These are phyloP conservation scores for Conus ventricosus DNA, from an alignment of 1,140 invertebrate genomes.

Conservation along the genomic window DNA sequence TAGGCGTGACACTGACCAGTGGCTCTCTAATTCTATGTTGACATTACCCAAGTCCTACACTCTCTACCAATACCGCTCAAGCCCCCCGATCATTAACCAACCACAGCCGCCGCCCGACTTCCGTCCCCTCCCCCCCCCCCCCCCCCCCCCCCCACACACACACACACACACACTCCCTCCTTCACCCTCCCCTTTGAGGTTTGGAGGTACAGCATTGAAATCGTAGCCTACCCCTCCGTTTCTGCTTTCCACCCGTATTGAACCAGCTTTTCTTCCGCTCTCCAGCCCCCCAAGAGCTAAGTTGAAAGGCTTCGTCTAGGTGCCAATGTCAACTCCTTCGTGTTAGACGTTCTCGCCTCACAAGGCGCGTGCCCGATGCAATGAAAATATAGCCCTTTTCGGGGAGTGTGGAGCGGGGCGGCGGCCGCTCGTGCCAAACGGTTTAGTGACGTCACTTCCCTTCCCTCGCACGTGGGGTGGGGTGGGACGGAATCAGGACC, in stretches of 20 bases:
- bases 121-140: too few species aligned
- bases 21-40: neutral
- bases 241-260: neutral
- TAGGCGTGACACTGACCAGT: neutral
- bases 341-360: neutral
- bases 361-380: neutral
- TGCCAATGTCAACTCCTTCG: slow-evolving; percentile 5
- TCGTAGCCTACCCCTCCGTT: neutral
- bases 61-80: neutral
- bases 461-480: neutral
- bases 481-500: neutral
- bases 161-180: too few species aligned
- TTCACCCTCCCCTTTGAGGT: neutral
- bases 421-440: neutral
- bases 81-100: neutral
- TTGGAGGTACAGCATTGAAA: too few species aligned
- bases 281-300: neutral
- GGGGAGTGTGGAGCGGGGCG: neutral
- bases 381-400: neutral
- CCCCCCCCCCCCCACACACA: neutral
- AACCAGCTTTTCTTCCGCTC: neutral
- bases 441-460: neutral
- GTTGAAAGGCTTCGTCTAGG: neutral
- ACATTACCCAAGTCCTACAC: neutral
- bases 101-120: too few species aligned